These are phyloP conservation scores for Aurelia sp. DNA, from an alignment of 30 jellyfish, hydroid and myxozoan species.

Conservation along the genomic window DNA sequence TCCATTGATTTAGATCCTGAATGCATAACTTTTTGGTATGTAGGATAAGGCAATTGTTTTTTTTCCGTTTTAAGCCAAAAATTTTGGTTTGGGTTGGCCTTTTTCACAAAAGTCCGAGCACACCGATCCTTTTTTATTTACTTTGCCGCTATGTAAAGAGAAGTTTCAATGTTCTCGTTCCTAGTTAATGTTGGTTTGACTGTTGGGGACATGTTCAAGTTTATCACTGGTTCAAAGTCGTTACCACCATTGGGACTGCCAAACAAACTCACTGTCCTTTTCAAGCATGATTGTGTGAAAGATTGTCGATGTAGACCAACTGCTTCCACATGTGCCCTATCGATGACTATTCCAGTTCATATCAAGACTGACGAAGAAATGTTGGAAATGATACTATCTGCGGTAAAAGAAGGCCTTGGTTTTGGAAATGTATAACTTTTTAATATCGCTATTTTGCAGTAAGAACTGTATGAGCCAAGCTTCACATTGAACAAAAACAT, in stretches of 20 bases:
- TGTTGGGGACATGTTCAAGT: neutral
- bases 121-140: no score
- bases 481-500: no score
- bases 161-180: slow-evolving; percentile 30
- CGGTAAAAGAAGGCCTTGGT: neutral
- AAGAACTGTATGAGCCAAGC: no score
- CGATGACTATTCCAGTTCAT: slow-evolving; percentile 23
- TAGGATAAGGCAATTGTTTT: no score
- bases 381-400: neutral
- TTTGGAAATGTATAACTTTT: neutral
- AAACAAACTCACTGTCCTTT: slow-evolving; percentile 1
- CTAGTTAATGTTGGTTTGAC: slow-evolving; percentile 3
- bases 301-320: slow-evolving; percentile 22
- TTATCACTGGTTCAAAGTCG: slow-evolving; percentile 7
- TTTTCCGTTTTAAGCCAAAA: no score
- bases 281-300: neutral
- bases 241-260: slow-evolving; percentile 28
- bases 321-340: slow-evolving; percentile 10
- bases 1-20: no score
- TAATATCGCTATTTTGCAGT: no score
- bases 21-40: no score
- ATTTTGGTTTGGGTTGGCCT: no score
- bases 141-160: neutral
- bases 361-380: neutral
- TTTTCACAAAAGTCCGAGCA: no score